Conservation (phyloP, 1,140 invertebrate genomes). For the Phenacoccus solenopsis region DNA sequence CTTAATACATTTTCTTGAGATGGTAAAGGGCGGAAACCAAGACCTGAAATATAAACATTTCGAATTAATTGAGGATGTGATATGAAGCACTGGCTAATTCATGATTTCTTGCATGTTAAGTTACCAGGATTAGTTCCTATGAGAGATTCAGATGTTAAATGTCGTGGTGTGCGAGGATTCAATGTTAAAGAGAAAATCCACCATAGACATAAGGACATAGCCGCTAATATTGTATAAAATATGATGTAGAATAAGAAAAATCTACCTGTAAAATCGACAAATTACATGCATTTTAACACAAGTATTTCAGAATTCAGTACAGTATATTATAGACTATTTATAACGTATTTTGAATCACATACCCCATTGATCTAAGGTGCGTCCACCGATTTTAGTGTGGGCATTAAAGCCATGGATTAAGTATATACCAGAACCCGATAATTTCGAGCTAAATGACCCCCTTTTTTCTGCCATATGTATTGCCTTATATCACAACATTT, state of each 20-base stretch:
- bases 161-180: constrained; percentile 72
- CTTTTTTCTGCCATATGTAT: no score
- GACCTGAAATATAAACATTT: constrained; percentile 40
- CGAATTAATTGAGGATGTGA: constrained; percentile 19
- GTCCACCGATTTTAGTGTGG: not conserved
- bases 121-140: constrained; percentile 84
- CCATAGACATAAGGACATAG: constrained; percentile 78
- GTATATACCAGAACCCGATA: constrained; percentile 79
- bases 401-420: constrained; percentile 45
- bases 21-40: constrained; percentile 83
- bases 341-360: not conserved
- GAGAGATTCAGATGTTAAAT: constrained; percentile 63
- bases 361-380: not conserved
- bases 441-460: constrained; percentile 67
- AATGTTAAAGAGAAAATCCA: constrained; percentile 84
- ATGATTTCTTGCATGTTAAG: no score
- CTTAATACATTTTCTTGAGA: constrained; percentile 69
- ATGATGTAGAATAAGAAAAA: constrained; percentile 85
- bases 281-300: not conserved
- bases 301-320: not conserved
- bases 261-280: constrained; percentile 50
- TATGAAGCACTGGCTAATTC: no score
- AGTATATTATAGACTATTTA: not conserved
- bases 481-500: no score
- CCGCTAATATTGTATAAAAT: constrained; percentile 74